Evolutionary conservation across 2,888 invertebrate genomes (phyloP).

Genomic region (Helleia helle): DNA sequence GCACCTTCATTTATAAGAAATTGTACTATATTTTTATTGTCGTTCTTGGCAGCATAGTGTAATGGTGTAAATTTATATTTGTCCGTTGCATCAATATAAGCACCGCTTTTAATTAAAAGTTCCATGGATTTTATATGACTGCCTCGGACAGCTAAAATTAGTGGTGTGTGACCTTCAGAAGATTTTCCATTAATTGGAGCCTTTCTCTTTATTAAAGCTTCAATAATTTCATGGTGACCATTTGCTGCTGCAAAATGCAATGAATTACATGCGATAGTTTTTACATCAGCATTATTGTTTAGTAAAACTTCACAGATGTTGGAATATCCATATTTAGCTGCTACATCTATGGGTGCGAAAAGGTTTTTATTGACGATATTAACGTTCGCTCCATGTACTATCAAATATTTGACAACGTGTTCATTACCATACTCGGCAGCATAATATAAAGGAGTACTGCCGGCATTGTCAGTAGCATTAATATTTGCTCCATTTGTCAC

Average conservation of each 20-base stretch:
- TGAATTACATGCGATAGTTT: background rate
- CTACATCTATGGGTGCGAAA: background rate
- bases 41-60: background rate
- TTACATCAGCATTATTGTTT: background rate
- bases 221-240: background rate
- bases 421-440: background rate
- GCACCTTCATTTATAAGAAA: background rate
- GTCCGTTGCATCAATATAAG: background rate
- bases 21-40: background rate
- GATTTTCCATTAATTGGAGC: background rate
- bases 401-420: background rate
- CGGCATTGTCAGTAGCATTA: background rate
- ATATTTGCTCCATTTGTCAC: background rate
- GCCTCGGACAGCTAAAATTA: background rate
- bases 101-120: background rate
- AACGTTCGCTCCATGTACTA: background rate
- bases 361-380: background rate
- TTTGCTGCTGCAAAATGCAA: background rate
- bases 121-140: background rate
- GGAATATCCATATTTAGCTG: background rate
- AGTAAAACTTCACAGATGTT: background rate
- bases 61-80: background rate
- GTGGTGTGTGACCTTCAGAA: background rate
- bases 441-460: constrained; percentile 1
- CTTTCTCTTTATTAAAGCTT: background rate